Base-by-base conservation (phyloP, 2,888 invertebrate genomes). In the Archips crataeganus region DNA sequence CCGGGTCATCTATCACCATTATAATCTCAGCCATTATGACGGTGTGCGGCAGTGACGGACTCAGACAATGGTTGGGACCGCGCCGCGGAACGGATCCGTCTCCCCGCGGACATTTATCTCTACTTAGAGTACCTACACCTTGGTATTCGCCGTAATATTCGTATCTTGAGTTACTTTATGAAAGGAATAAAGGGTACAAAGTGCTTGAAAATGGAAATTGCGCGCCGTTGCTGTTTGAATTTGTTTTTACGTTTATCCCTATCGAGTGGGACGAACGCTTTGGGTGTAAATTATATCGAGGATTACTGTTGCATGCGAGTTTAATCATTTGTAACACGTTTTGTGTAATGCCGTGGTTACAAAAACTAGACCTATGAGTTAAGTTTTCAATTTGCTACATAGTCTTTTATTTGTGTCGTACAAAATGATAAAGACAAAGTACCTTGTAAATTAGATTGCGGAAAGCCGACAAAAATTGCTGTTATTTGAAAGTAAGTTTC, bases 1-100 rank as follows among this genome's bases (percentile, higher is more conserved):
- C 23, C 32, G 47, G 63, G 45, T 63, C 63, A 63, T 63, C 45
- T 63, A 47, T 63, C 63, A 63, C 63, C 45, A 63, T 57, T 57
- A 57, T 57, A 57, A 39, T 32, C 57, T 32, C 11, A 15, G 57
- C 57, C 57, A 57, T 63, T 63, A 63, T 45, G 63, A 23, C 45
- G 63, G 63, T 34, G 63, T 45, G 6, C 45, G 63, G 63, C 45
- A 32, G 13, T 63, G 42, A 42, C 62, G 62, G 62, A 42, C 42
- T 13, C 42, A 42, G 36, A 62, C 62, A 62, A 62, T 45, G 45
- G 62, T 45, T 23, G 45, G 15, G 45, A 62, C 45, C 45, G 62
- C n/a, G 62, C 10, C 32, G 11, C 1, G 57, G 57, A 32, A 57
- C 61, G 39, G 39, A 61, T 39, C 39, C 61, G 60, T 39, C 36